phyloP scores from a whole-genome alignment of 2,797 vertebrate genomes.

The Alcedo atthis region DNA sequence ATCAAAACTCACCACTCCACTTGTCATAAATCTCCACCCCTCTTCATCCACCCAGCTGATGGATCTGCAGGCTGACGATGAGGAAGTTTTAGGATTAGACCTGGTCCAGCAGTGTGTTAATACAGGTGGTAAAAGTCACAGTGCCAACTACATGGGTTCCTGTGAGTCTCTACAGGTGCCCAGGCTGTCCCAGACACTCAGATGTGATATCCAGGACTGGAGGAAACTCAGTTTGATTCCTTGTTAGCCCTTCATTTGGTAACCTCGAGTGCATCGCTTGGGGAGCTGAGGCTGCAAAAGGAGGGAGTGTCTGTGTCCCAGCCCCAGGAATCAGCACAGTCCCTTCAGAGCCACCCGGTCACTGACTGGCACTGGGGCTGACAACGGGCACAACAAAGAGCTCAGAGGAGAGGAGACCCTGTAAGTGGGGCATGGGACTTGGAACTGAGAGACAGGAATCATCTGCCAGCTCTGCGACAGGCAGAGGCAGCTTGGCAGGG shows the following conservation, averaged over 20 bases:
- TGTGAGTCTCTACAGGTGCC: no score
- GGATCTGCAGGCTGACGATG: not conserved
- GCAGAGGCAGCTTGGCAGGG: not conserved
- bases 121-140: not conserved
- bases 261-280: no score
- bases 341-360: not conserved
- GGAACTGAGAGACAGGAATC: not conserved
- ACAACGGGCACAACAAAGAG: not conserved
- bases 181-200: not conserved
- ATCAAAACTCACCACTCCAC: not conserved
- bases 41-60: not conserved
- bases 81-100: not conserved
- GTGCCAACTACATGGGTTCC: not conserved
- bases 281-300: not conserved
- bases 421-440: not conserved
- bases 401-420: not conserved
- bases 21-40: not conserved
- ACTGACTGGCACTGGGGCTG: not conserved
- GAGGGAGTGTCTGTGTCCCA: not conserved
- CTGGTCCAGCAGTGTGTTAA: not conserved
- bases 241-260: fast-evolving
- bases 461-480: not conserved
- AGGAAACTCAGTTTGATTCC: no score
- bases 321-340: not conserved
- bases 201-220: fast-evolving